Evolutionary conservation across 2,888 invertebrate species (phyloP).

Genomic region (Vesta saturnalis): DNA sequence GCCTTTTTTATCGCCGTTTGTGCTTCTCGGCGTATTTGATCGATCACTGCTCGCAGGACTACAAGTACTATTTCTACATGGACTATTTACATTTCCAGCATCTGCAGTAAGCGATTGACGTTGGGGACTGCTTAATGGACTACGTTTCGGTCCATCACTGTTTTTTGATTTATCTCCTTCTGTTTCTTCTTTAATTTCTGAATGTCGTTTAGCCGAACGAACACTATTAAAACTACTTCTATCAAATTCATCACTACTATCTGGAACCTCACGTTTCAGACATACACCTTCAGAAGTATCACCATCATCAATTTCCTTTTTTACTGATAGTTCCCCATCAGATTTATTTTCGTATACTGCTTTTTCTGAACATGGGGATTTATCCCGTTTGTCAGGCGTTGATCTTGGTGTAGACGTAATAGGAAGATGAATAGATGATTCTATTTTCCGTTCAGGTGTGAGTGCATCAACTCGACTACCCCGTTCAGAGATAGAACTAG

Average conservation of each 20-base stretch:
- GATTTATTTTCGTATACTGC: slow-evolving; percentile 61
- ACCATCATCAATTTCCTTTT: slow-evolving; percentile 72
- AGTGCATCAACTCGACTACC: slow-evolving; percentile 83
- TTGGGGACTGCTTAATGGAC: slow-evolving; percentile 58
- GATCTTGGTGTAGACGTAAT: slow-evolving; percentile 68
- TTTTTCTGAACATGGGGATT: slow-evolving; percentile 69
- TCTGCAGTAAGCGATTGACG: slow-evolving; percentile 56
- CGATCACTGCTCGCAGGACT: slow-evolving; percentile 83
- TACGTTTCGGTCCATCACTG: slow-evolving; percentile 38
- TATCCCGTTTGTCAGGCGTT: slow-evolving; percentile 74
- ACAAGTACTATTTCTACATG: slow-evolving; percentile 68
- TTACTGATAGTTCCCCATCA: slow-evolving; percentile 67
- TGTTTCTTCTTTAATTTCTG: slow-evolving; percentile 54
- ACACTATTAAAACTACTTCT: slow-evolving; percentile 59
- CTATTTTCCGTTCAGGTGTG: slow-evolving; percentile 82
- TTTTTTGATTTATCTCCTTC: slow-evolving; percentile 56
- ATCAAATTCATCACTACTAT: slow-evolving; percentile 62
- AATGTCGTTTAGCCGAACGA: slow-evolving; percentile 23
- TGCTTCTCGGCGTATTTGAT: slow-evolving; percentile 78
- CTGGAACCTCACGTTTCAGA: slow-evolving; percentile 54
- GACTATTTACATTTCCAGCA: slow-evolving; percentile 65
- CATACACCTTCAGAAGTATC: slow-evolving; percentile 63
- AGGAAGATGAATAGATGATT: slow-evolving; percentile 69
- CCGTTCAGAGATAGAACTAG: slow-evolving; percentile 86
- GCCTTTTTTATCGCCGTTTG: slow-evolving; percentile 68